phyloP scores from a whole-genome alignment of 2,888 invertebrate genomes.

The Aporophyla lueneburgensis region DNA sequence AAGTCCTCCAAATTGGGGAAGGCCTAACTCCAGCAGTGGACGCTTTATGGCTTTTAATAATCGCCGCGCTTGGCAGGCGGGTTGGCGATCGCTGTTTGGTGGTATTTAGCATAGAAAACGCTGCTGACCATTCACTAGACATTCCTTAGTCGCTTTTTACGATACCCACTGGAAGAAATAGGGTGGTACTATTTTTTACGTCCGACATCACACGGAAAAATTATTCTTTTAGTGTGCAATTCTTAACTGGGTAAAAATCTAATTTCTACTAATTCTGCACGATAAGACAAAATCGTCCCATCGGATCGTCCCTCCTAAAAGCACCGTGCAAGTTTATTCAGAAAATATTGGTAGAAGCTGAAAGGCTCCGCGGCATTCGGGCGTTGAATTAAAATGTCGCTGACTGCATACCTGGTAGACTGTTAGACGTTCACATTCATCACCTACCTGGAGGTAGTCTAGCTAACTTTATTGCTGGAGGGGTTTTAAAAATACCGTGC shows the following conservation, averaged over 20 bases:
- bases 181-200: too few species aligned
- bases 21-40: too few species aligned
- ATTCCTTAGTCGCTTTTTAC: too few species aligned
- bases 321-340: slow-evolving; percentile 60
- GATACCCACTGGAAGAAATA: too few species aligned
- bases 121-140: too few species aligned
- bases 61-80: too few species aligned
- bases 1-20: too few species aligned
- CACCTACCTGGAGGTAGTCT: slow-evolving; percentile 11
- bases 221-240: neutral
- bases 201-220: too few species aligned
- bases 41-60: too few species aligned
- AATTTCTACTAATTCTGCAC: neutral
- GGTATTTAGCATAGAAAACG: too few species aligned
- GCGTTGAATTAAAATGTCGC: slow-evolving; percentile 64
- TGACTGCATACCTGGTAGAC: slow-evolving; percentile 48
- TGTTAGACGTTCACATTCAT: slow-evolving; percentile 50
- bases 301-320: slow-evolving; percentile 61
- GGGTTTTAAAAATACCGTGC: slow-evolving; percentile 1
- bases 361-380: slow-evolving; percentile 56
- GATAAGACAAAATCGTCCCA: slow-evolving; percentile 19
- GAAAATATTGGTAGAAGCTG: slow-evolving; percentile 71
- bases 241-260: neutral
- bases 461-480: slow-evolving; percentile 8
- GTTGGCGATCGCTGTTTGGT: too few species aligned